Evolutionary conservation across 2,888 invertebrate genomes (phyloP), one percentile per base, ranked within the genome.

Genomic region (Polydrusus cervinus): DNA sequence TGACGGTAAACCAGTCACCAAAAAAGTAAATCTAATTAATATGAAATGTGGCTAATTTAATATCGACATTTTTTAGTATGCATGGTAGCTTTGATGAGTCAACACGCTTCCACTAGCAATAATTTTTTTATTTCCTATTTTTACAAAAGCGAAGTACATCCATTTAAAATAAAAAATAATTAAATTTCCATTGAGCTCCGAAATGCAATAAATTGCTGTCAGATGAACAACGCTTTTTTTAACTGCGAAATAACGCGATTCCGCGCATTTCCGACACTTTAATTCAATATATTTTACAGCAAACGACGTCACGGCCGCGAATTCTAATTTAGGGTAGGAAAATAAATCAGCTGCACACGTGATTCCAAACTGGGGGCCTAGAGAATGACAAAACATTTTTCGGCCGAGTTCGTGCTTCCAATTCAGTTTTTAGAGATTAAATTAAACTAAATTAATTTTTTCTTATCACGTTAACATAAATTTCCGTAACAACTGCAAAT

Each of bases 331-430:
- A 53, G 68, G 68, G 68, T n/a, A 25, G 40, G 68, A 40, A 68
- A 68, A 68, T 68, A 68, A 68, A 68, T 68, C 68, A 68, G 57
- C 68, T 40, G 20, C 55, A 68, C 68, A 68, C 68, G 68, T 68
- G 68, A 68, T 68, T 68, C 53, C 38, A 53, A 68, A 55, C 34
- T 53, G 53, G 13, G 55, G 40, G 9, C 18, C 30, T 30, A 57
- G 57, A 9, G 57, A 57, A 57, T 14, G 57, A 57, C 57, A 57
- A 57, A 57, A 57, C 38, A 57, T 57, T 57, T 57, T 57, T 55
- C 3, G 55, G 9, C n/a, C 57, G 10, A 38, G 14, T 57, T 57
- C 16, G 57, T 57, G 38, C 14, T 57, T 57, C 16, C 8, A 38
- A 38, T 38, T 38, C 14, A 38, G 34, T 10, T n/a, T 38, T 57